A percentile compares a stretch with the other conserved stretches of the same genome.
Evolutionary conservation across 2,888 invertebrate species (phyloP).

Genomic region (Dendrolimus pini): DNA sequence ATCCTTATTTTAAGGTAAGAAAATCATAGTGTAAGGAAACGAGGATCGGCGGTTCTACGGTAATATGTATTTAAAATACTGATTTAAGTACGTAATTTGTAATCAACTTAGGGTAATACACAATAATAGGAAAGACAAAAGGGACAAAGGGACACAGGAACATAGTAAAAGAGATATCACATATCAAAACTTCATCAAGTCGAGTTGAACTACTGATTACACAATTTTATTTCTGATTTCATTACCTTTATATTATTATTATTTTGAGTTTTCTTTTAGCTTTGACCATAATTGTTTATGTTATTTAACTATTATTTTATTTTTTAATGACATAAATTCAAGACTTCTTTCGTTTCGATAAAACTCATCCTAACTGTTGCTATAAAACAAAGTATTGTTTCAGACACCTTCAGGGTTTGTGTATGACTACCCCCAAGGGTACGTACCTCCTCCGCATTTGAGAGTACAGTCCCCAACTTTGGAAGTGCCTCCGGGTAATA

Average conservation of each 20-base stretch:
- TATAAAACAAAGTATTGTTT: constrained; percentile 8
- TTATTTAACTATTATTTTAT: background rate
- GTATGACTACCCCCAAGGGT: constrained; percentile 67
- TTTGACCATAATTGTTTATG: background rate
- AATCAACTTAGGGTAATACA: no score
- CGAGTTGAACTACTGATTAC: background rate
- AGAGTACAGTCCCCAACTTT: constrained; percentile 61
- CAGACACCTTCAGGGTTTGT: constrained; percentile 62
- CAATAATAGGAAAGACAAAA: no score
- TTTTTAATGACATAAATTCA: background rate
- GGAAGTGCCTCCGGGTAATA: constrained; percentile 41
- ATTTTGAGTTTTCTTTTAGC: background rate
- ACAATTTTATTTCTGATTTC: background rate
- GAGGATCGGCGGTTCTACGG: no score
- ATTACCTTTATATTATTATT: background rate
- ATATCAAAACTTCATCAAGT: no score
- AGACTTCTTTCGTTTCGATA: background rate
- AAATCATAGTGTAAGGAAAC: no score
- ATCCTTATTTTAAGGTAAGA: constrained; percentile 70
- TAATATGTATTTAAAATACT: no score
- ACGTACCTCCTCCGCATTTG: constrained; percentile 58
- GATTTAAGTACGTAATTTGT: no score
- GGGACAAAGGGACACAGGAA: no score
- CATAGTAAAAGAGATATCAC: no score
- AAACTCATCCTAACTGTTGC: background rate